Conservation (phyloP, 2,113 vertebrate genomes). For the Poeciliopsis prolifica region DNA sequence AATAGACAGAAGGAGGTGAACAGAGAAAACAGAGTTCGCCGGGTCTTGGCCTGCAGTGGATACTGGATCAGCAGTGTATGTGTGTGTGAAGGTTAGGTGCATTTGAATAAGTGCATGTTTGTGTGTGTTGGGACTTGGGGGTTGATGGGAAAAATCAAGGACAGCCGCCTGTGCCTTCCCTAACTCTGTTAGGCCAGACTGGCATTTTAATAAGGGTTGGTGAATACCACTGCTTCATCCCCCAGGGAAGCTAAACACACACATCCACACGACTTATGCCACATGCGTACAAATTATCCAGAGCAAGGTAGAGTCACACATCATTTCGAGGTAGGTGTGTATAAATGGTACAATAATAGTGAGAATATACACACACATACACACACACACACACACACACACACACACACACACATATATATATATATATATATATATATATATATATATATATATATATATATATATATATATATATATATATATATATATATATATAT, state of each 20-base stretch:
- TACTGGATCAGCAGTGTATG: conserved; percentile 1
- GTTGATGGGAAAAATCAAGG: conserved; percentile 69
- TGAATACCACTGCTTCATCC: conserved; percentile 82
- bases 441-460: too few species aligned
- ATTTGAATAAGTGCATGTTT: conserved; percentile 26
- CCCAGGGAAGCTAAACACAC: conserved; percentile 57
- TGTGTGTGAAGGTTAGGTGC: conserved; percentile 38
- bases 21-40: conserved; percentile 53
- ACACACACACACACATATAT: too few species aligned
- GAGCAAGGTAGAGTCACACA: conserved; percentile 31
- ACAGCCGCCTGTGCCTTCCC: conserved; percentile 64
- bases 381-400: too few species aligned
- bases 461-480: too few species aligned
- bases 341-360: conserved; percentile 1
- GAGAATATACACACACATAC: not conserved
- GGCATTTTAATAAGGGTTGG: conserved; percentile 81
- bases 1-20: conserved; percentile 20
- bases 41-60: conserved; percentile 46
- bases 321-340: conserved; percentile 36
- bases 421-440: too few species aligned
- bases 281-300: conserved; percentile 53
- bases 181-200: conserved; percentile 76
- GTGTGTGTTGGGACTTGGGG: conserved; percentile 37
- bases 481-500: too few species aligned
- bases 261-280: conserved; percentile 47